Evolutionary conservation across 2,888 invertebrate species (phyloP).

Genomic region (Zygaena filipendulae): DNA sequence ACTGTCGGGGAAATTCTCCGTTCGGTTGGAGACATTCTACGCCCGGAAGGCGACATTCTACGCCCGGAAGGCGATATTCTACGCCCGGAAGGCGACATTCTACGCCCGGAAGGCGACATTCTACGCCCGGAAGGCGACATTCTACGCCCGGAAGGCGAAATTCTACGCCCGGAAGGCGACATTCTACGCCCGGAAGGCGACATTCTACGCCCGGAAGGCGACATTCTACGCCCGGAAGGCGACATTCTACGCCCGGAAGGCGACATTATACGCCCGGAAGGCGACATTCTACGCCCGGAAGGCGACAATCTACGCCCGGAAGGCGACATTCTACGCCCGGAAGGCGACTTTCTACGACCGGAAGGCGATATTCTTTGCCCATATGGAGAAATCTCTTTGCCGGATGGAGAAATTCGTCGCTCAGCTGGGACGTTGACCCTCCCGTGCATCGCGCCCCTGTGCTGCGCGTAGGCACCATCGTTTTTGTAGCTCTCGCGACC

Average conservation of each 20-base stretch:
- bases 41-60: slow-evolving; percentile 19
- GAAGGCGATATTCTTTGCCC: slow-evolving; percentile 17
- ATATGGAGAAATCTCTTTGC: slow-evolving; percentile 15
- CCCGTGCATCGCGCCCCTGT: neutral
- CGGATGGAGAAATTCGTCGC: slow-evolving; percentile 6
- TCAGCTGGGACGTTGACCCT: no score
- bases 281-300: slow-evolving; percentile 3
- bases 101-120: slow-evolving; percentile 16
- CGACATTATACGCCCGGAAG: slow-evolving; percentile 11
- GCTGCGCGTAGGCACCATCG: neutral
- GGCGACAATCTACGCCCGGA: slow-evolving; percentile 1
- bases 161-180: slow-evolving; percentile 17
- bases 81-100: slow-evolving; percentile 17
- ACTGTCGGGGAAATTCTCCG: slow-evolving; percentile 6
- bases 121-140: slow-evolving; percentile 16
- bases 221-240: slow-evolving; percentile 5
- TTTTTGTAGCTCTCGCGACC: neutral
- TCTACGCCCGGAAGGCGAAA: slow-evolving; percentile 19
- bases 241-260: slow-evolving; percentile 9
- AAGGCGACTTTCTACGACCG: slow-evolving; percentile 15
- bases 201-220: slow-evolving; percentile 4
- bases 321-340: slow-evolving; percentile 8
- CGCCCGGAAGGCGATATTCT: slow-evolving; percentile 17
- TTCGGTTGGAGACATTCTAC: slow-evolving; percentile 13
- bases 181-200: slow-evolving; percentile 15